Evolutionary conservation across 2,888 invertebrate species (phyloP).

Genomic region (Dimorphilus gyrociliatus): DNA sequence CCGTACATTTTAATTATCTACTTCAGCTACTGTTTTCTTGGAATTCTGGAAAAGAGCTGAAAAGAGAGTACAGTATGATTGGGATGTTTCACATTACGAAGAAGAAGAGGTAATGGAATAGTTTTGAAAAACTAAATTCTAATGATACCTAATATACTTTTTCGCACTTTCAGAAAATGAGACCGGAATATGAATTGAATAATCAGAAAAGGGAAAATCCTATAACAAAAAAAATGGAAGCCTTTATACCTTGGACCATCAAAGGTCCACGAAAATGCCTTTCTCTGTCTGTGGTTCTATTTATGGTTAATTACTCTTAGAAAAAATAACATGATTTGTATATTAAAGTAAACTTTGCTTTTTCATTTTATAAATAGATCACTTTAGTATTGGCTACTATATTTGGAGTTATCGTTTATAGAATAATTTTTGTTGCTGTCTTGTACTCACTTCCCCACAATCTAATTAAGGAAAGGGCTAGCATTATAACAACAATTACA

Average conservation of each 20-base stretch:
- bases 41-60: too few species aligned
- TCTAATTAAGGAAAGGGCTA: slow-evolving; percentile 46
- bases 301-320: slow-evolving; percentile 57
- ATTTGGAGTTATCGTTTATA: slow-evolving; percentile 81
- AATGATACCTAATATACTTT: too few species aligned
- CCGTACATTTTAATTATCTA: too few species aligned
- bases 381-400: slow-evolving; percentile 70
- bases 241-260: slow-evolving; percentile 60
- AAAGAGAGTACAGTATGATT: too few species aligned
- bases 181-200: slow-evolving; percentile 73
- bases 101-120: too few species aligned
- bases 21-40: too few species aligned
- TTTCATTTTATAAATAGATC: slow-evolving; percentile 51
- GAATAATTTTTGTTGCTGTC: slow-evolving; percentile 48
- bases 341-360: too few species aligned
- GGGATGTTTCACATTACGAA: too few species aligned
- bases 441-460: slow-evolving; percentile 17
- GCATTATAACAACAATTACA: slow-evolving; percentile 75
- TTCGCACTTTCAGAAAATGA: slow-evolving; percentile 41
- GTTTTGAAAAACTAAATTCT: too few species aligned
- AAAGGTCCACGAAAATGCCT: slow-evolving; percentile 19
- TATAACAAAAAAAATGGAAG: slow-evolving; percentile 70
- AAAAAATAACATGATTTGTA: background rate
- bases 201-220: slow-evolving; percentile 59
- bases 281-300: slow-evolving; percentile 52